Conservation (phyloP, 1,140 invertebrate species). For the Cydia amplana region DNA sequence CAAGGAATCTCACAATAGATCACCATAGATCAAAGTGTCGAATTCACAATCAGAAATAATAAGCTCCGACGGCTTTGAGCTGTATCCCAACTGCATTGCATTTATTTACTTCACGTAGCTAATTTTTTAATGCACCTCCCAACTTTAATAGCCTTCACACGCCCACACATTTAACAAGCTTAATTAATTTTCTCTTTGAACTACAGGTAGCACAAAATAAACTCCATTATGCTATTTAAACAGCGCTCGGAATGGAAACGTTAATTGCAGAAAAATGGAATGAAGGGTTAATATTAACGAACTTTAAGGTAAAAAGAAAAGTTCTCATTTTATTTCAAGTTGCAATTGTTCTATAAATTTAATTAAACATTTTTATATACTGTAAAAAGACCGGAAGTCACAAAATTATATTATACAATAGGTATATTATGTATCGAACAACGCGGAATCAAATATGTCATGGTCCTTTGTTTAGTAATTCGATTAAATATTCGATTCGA, state of each 20-base stretch:
- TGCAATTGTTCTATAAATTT: too few species aligned
- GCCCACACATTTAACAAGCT: not conserved
- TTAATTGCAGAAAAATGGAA: constrained; percentile 11
- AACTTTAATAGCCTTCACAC: constrained; percentile 11
- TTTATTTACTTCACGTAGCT: not conserved
- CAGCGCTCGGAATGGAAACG: not conserved
- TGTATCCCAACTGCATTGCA: not conserved
- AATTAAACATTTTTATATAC: too few species aligned
- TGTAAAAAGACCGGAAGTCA: too few species aligned
- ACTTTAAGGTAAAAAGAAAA: not conserved
- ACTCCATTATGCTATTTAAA: constrained; percentile 9
- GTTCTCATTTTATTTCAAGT: not conserved
- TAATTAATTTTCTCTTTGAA: constrained; percentile 12
- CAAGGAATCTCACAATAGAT: too few species aligned
- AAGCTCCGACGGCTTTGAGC: too few species aligned
- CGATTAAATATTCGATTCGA: too few species aligned
- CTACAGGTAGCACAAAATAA: not conserved
- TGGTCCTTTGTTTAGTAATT: too few species aligned
- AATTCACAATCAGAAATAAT: too few species aligned
- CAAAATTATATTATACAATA: too few species aligned
- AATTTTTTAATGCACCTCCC: not conserved
- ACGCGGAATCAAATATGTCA: too few species aligned
- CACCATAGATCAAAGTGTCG: too few species aligned
- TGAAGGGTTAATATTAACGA: not conserved
- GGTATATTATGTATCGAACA: too few species aligned